Conservation (phyloP, 2,797 vertebrate species). For the Cirrhinus molitorella region DNA sequence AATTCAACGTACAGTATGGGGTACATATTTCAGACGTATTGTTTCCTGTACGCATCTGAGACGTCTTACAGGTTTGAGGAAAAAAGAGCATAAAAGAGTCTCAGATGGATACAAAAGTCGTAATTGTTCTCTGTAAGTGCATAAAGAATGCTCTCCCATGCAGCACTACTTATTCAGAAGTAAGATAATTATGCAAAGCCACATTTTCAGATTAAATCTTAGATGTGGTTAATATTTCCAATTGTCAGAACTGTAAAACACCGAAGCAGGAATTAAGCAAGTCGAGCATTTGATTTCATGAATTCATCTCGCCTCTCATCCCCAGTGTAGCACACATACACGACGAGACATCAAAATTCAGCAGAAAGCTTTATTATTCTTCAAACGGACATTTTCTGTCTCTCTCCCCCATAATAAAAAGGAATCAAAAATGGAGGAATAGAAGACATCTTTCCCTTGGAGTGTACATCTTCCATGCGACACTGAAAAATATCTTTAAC, state of each 20-base stretch:
- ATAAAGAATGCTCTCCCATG: neutral
- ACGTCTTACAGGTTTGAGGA: neutral
- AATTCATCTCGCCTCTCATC: conserved; percentile 48
- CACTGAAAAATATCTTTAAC: conserved; percentile 47
- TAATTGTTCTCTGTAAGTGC: neutral
- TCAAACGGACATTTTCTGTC: conserved; percentile 58
- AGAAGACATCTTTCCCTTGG: conserved; percentile 54
- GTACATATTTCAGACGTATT: neutral
- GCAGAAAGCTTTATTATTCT: conserved; percentile 52
- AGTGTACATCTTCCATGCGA: conserved; percentile 58
- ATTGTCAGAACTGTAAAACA: conserved; percentile 57
- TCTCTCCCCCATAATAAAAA: conserved; percentile 51
- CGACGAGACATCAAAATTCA: conserved; percentile 49
- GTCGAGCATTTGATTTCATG: conserved; percentile 56
- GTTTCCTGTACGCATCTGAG: neutral
- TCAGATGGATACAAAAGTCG: neutral
- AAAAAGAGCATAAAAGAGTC: neutral
- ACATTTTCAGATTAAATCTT: conserved; percentile 35
- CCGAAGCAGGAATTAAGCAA: conserved; percentile 24
- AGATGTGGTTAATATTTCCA: conserved; percentile 50
- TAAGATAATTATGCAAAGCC: conserved; percentile 47
- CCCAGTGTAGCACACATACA: conserved; percentile 25
- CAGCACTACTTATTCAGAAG: conserved; percentile 15
- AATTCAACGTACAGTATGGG: neutral
- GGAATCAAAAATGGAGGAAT: conserved; percentile 52